These are phyloP conservation scores for Crypturellus tataupa DNA, from an alignment of 2,797 vertebrate species.

Conservation along the genomic window DNA sequence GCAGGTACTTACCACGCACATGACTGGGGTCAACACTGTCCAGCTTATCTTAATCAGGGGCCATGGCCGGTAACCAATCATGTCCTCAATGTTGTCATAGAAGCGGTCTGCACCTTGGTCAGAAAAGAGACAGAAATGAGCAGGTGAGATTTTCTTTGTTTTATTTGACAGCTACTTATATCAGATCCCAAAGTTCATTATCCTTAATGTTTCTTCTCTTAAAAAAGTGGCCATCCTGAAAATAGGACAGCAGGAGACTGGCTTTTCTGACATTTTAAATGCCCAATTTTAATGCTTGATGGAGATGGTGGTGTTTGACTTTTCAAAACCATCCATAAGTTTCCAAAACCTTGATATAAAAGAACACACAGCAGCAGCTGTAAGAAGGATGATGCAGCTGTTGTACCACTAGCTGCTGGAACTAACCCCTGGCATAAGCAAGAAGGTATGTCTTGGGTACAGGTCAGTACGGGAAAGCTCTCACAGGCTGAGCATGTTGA, in stretches of 20 bases:
- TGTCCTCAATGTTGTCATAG: slow-evolving; percentile 88
- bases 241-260: background rate
- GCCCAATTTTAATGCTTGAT: background rate
- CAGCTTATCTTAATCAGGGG: slow-evolving; percentile 89
- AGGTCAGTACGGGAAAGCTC: background rate
- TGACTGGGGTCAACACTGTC: slow-evolving; percentile 85
- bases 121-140: background rate
- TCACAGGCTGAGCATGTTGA: background rate
- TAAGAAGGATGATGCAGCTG: background rate
- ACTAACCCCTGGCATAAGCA: background rate
- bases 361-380: background rate
- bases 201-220: background rate
- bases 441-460: background rate
- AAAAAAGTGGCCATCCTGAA: background rate
- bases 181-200: background rate
- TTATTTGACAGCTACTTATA: background rate
- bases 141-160: background rate
- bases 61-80: slow-evolving; percentile 89
- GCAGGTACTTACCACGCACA: slow-evolving; percentile 84
- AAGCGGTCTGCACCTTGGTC: slow-evolving; percentile 87
- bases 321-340: background rate
- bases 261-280: background rate
- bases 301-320: background rate
- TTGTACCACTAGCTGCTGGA: background rate
- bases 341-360: background rate